Conservation (phyloP, 23 tunicate genomes). For the Styela plicata region DNA sequence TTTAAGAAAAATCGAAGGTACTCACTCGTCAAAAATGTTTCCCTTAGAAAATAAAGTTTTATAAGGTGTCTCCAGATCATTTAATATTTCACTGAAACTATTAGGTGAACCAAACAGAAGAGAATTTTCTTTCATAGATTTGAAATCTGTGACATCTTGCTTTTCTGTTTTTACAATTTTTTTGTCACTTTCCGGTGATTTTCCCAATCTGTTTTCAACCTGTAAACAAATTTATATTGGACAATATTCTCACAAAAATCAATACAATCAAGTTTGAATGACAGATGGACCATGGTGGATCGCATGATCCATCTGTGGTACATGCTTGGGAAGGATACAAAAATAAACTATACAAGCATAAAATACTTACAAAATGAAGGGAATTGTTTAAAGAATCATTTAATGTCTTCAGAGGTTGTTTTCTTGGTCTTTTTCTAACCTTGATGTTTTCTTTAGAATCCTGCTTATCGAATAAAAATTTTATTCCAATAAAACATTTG, state of each 20-base stretch:
- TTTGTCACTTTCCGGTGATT: background rate
- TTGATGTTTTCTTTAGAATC: background rate
- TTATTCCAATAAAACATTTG: no score
- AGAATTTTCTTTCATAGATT: conserved; percentile 23
- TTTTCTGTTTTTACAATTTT: background rate
- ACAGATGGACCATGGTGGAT: background rate
- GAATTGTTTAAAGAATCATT: conserved; percentile 73
- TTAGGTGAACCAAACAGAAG: conserved; percentile 5
- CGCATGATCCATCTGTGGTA: no score
- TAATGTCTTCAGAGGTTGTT: conserved; percentile 55
- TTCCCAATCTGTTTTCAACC: background rate
- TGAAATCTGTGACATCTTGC: background rate
- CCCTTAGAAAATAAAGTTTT: conserved; percentile 40
- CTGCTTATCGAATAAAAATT: no score
- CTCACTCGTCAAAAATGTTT: background rate
- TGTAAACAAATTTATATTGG: background rate
- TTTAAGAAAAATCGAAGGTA: no score
- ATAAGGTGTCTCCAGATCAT: conserved; percentile 64
- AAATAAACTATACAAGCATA: background rate
- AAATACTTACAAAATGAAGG: conserved; percentile 42
- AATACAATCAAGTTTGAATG: no score
- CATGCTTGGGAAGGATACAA: background rate
- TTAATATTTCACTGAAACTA: conserved; percentile 49
- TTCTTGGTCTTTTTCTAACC: conserved; percentile 54
- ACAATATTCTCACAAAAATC: background rate